Evolutionary conservation across 2,797 vertebrate species (phyloP), one percentile per base, ranked within the genome.

Genomic region (Malurus leucopterus): DNA sequence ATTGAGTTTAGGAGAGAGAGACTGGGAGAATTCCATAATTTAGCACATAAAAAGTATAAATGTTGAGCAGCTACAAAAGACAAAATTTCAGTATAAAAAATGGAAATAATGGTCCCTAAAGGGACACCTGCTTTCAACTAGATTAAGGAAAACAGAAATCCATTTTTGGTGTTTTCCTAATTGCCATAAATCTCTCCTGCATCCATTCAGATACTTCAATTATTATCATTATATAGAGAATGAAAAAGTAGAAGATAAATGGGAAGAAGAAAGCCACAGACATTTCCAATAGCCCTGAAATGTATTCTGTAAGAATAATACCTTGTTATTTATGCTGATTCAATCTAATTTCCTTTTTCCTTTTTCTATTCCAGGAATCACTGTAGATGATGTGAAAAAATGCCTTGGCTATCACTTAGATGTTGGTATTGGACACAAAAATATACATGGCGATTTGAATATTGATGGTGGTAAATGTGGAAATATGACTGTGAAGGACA

Each of bases 351-450:
- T 92, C 49, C 41, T 72, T 69, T 86, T 90, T 64, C 15, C 41
- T 72, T 69, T 86, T 90, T 64, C 15, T 38, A 34, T 95, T 89
- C 38, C 85, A 97, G 97, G 57, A 82, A 1, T 97, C 41, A 94
- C 91, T n/a, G 2, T 91, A 65, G 85, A 41, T 22, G 96, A 97
- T 7, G 70, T 97, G 32, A 92, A 96, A 49, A 70, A 6, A 51
- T 98, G 97, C 49, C 96, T 98, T 0, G 97, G 97, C 4, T 97
- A 84, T 88, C 23, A 95, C 40, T 14, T 93, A 41, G 71, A 30
- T 64, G 6, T 34, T 7, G 38, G 19, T 77, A 2, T 76, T 30
- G 6, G 4, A 7, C 2, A 0, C 26, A 1, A 13, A 54, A 9
- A 7, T 6, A 1, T 51, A 46, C 5, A 84, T 5, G 1, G 26